phyloP scores from a whole-genome alignment of 1,140 invertebrate genomes.

The Drosophila miranda region DNA sequence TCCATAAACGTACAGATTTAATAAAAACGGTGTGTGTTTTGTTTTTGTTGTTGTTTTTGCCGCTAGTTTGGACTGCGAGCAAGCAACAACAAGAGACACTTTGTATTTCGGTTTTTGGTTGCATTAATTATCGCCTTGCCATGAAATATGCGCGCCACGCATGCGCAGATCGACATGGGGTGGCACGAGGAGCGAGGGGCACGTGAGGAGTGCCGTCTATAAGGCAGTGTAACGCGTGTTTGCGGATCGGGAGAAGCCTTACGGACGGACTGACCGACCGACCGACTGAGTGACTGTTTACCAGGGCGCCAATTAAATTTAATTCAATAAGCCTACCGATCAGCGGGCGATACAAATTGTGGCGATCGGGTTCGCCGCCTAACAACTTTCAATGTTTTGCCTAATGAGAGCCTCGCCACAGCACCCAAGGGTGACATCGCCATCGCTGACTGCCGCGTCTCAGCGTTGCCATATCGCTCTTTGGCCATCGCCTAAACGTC shows the following conservation, averaged over 20 bases:
- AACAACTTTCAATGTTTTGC: slow-evolving; percentile 61
- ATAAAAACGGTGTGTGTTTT: slow-evolving; percentile 56
- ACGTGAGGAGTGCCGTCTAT: slow-evolving; percentile 26
- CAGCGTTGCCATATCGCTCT: slow-evolving; percentile 24
- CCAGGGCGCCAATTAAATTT: slow-evolving; percentile 71
- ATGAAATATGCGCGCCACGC: slow-evolving; percentile 79
- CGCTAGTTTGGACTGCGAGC: slow-evolving; percentile 28
- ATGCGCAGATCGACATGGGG: slow-evolving; percentile 56
- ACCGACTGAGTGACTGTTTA: slow-evolving; percentile 68
- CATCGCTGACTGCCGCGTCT: no score
- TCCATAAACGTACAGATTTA: slow-evolving; percentile 67
- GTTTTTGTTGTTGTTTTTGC: slow-evolving; percentile 8
- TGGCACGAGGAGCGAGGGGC: neutral
- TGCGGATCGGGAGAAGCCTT: slow-evolving; percentile 15
- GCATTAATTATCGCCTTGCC: slow-evolving; percentile 80
- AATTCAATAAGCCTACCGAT: slow-evolving; percentile 60
- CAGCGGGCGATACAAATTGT: slow-evolving; percentile 67
- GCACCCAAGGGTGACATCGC: slow-evolving; percentile 27
- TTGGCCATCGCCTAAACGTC: slow-evolving; percentile 8
- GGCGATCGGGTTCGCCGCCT: slow-evolving; percentile 14
- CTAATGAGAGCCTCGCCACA: slow-evolving; percentile 49
- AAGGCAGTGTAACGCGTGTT: slow-evolving; percentile 52
- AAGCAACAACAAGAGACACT: slow-evolving; percentile 57
- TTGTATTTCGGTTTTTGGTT: slow-evolving; percentile 75
- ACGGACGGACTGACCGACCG: slow-evolving; percentile 37